A percentile compares a stretch with the other conserved stretches of the same genome.
phyloP scores from a whole-genome alignment of 1,140 invertebrate genomes.

The Gyrodactylus salaris region DNA sequence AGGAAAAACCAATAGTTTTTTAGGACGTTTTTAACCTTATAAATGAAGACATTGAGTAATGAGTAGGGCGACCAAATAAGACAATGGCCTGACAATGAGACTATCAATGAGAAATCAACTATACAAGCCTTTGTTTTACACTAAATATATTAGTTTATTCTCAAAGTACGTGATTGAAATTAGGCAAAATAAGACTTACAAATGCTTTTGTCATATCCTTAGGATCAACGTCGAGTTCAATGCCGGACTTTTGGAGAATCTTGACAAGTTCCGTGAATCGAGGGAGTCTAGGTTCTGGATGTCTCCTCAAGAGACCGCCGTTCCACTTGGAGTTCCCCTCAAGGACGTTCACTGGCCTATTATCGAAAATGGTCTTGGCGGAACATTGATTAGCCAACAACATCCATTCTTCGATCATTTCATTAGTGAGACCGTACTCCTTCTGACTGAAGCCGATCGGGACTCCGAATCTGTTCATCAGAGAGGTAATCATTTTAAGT shows the following conservation, averaged over 20 bases:
- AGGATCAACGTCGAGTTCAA: background rate
- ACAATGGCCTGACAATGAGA: too few species aligned
- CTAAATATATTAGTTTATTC: too few species aligned
- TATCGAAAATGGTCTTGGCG: slow-evolving; percentile 13
- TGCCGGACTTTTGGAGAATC: background rate
- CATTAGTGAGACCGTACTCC: background rate
- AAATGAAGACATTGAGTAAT: too few species aligned
- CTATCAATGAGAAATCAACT: too few species aligned
- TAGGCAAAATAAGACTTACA: background rate
- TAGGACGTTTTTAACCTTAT: too few species aligned
- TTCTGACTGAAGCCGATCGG: background rate
- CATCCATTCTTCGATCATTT: slow-evolving; percentile 24
- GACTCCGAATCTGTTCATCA: too few species aligned
- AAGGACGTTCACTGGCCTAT: background rate
- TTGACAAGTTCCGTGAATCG: background rate
- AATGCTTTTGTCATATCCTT: background rate
- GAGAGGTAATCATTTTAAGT: too few species aligned
- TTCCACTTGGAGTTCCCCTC: background rate
- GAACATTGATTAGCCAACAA: slow-evolving; percentile 23
- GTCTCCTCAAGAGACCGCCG: background rate
- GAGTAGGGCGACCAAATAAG: too few species aligned
- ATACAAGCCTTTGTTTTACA: too few species aligned
- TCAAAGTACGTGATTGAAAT: too few species aligned
- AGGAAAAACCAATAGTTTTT: too few species aligned
- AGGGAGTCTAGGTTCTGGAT: background rate